Evolutionary conservation across 2,797 vertebrate genomes (phyloP), one percentile per base, ranked within the genome.

Genomic region (Erpetoichthys calabaricus): DNA sequence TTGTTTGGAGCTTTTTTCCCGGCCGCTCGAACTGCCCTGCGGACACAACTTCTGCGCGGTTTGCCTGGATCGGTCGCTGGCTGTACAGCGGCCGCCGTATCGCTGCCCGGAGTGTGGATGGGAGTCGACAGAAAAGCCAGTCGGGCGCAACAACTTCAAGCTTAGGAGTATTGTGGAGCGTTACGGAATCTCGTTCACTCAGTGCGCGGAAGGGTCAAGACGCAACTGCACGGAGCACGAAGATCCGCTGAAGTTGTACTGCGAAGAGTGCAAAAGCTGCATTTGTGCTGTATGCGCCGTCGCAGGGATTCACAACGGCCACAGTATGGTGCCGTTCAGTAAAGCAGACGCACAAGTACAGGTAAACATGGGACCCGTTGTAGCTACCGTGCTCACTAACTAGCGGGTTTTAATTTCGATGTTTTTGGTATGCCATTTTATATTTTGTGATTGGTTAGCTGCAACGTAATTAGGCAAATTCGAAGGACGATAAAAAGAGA

Each of bases 1-100:
- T 8, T 54, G 53, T 42, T 41, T 54, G 53, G 10, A 42, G 6
- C 3, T 54, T 6, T 54, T 54, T 8, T n/a, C 53, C 5, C 4
- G 44, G 9, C 53, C 42, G 7, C 7, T 42, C 5, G 44, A 42
- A 43, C 53, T 54, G n/a, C 44, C 7, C 53, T 42, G 53, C 5
- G 53, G 53, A 41, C 53, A 54, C 25, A 54, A 54, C 53, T 54
- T 54, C 8, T 51, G 50, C 50, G 8, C 5, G 41, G n/a, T 25
- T 5, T 51, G 50, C 3, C 50, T 51, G 50, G 50, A 51, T 5
- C 9, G 2, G 9, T 9, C 41, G 9, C 8, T 54, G 53, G 53
- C 42, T 1, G 53, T 49, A 54, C 7, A 54, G 7, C 41, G 53
- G 25, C 4, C 5, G 25, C 25, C 7, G 9, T 54, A 54, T 7